Conservation (phyloP, 2,113 vertebrate species). For the Lagenorhynchus albirostris region DNA sequence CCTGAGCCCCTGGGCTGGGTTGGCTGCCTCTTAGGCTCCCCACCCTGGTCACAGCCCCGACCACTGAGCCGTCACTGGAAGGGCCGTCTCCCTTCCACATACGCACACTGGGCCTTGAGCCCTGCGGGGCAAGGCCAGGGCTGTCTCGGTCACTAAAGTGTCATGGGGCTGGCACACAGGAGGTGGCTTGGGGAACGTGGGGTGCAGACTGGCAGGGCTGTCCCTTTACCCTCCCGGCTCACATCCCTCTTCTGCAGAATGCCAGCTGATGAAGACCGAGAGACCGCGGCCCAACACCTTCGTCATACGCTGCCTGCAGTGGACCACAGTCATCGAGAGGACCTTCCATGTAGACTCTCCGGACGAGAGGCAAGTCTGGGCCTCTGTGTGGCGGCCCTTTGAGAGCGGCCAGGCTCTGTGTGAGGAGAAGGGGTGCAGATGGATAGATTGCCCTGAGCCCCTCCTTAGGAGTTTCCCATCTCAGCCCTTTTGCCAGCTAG, state of each 20-base stretch:
- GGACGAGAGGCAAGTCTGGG: conserved; percentile 86
- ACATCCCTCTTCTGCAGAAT: conserved; percentile 57
- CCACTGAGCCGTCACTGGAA: not conserved
- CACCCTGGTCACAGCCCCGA: not conserved
- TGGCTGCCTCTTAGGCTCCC: not conserved
- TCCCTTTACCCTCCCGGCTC: not conserved
- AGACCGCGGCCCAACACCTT: conserved; percentile 94
- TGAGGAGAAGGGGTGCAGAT: not conserved
- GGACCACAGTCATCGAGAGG: conserved; percentile 96
- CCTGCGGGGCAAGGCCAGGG: not conserved
- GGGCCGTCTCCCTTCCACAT: not conserved
- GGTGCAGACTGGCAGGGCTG: not conserved
- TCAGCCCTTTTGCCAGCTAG: not conserved
- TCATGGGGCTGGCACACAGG: not conserved
- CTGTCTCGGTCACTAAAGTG: not conserved
- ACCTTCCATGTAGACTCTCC: conserved; percentile 95
- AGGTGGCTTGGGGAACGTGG: not conserved
- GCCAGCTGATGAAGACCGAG: conserved; percentile 88
- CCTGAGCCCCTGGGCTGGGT: not conserved
- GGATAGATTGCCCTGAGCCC: not conserved
- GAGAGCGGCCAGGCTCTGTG: not conserved
- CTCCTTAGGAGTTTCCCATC: not conserved
- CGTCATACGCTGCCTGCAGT: conserved; percentile 95
- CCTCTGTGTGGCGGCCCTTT: not conserved
- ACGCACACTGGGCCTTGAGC: not conserved